Evolutionary conservation across 2,113 vertebrate species (phyloP), one percentile per base, ranked within the genome.

Genomic region (Tragelaphus scriptus): DNA sequence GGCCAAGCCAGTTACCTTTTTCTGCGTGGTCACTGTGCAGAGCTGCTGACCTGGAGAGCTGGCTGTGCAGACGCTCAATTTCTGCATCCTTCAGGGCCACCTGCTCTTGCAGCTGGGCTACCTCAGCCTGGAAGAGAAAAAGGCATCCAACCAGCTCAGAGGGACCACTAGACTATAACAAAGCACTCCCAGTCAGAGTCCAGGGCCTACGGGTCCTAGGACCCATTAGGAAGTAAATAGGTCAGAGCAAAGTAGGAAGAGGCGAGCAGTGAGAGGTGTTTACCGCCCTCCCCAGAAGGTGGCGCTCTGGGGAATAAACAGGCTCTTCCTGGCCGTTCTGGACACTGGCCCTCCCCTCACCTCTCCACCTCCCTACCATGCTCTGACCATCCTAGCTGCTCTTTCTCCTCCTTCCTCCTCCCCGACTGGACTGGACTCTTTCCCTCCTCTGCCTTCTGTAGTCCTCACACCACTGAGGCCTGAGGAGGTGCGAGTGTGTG

Each of bases 81-180:
- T 99, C 99, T 53, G 99, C 98, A 68, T 99, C 99, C 97, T 99
- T 99, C 97, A 99, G 98, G 95, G 99, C 99, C 97, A 99, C 98
- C 7, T 99, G 99, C 97, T 99, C 99, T 98, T 99, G 99, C 49
- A 99, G 99, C 98, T 99, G 99, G 95, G 99, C 99, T 96, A 99
- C 99, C 98, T 99, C 99, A 49, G 99, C 99, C 99, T 99, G 98
- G 19, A 98, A 98, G 65, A 98, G 82, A 94, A 90, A 88, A 84
- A 90, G 25, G 91, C 91, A 44, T 26, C 63, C 40, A 3, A 5
- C 3, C 19, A 89, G 47, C 58, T 98, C 61, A 96, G 84, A 93
- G 12, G 21, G 49, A 90, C 23, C 30, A 40, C 55, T 6, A 53
- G 59, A 63, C 79, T 7, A 13, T 32, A 51, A 89, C 1, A 16